A percentile compares a stretch with the other conserved stretches of the same genome.
Conservation (phyloP, 2,113 vertebrate species). For the Campylorhamphus procurvoides region DNA sequence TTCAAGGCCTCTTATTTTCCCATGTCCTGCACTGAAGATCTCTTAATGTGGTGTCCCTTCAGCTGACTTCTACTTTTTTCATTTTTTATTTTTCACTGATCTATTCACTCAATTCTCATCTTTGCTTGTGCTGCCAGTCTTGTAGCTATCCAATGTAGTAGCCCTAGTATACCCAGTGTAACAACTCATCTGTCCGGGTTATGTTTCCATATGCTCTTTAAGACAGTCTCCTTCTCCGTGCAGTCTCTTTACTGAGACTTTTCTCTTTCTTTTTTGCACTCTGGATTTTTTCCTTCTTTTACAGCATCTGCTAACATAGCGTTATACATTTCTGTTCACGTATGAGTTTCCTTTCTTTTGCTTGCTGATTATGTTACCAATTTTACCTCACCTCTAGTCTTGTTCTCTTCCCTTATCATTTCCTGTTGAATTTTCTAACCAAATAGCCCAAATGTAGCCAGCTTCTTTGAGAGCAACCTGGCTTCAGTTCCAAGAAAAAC, state of each 20-base stretch:
- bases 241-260: background rate
- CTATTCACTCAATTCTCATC: background rate
- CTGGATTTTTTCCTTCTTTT: background rate
- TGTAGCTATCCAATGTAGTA: background rate
- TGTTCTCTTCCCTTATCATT: background rate
- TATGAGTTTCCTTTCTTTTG: background rate
- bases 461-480: background rate
- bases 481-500: slow-evolving; percentile 12
- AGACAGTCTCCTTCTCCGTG: rapidly evolving
- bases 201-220: background rate
- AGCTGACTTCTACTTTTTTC: background rate
- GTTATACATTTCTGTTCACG: background rate
- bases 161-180: background rate
- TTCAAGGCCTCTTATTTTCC: background rate
- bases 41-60: background rate
- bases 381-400: background rate
- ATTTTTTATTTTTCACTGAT: background rate
- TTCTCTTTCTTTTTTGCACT: background rate
- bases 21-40: background rate
- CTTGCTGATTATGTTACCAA: background rate
- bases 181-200: background rate
- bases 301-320: background rate
- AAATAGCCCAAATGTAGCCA: background rate
- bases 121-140: background rate
- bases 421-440: slow-evolving; percentile 7